Conservation (phyloP, 1,140 invertebrate species). For the Zaprionus capensis region DNA sequence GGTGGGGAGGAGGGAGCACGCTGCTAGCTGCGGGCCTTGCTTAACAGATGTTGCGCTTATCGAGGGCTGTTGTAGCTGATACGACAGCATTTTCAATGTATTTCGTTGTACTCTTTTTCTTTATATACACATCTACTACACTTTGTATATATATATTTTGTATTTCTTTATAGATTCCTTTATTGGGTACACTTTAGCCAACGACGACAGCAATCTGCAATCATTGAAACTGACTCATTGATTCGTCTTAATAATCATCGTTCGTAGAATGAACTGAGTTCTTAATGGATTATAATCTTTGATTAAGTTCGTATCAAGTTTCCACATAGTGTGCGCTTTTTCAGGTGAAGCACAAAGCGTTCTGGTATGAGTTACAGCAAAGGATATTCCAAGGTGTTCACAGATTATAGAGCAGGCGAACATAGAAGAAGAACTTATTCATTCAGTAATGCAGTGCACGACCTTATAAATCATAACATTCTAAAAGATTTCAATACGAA, state of each 20-base stretch:
- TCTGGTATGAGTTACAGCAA: background rate
- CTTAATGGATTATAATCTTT: conserved; percentile 19
- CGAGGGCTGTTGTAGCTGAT: conserved; percentile 33
- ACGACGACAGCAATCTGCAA: conserved; percentile 30
- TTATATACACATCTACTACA: conserved; percentile 2
- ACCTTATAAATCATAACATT: too few species aligned
- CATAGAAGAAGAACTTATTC: background rate
- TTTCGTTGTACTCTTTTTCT: conserved; percentile 27
- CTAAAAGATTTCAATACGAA: too few species aligned
- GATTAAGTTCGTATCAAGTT: conserved; percentile 14
- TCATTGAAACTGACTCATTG: conserved; percentile 30
- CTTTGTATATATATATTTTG: background rate
- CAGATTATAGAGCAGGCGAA: background rate
- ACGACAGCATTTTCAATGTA: conserved; percentile 45
- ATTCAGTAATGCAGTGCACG: background rate
- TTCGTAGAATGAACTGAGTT: conserved; percentile 21
- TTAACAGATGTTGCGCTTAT: conserved; percentile 49
- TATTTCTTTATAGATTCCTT: conserved; percentile 21
- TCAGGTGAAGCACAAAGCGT: background rate
- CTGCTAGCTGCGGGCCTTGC: conserved; percentile 27
- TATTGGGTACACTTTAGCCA: conserved; percentile 41
- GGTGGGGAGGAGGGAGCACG: background rate
- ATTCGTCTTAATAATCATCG: conserved; percentile 4
- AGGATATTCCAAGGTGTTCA: background rate
- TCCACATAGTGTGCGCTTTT: conserved; percentile 5